Evolutionary conservation across 2,797 vertebrate species (phyloP), one percentile per base, ranked within the genome.

Genomic region (Sternotherus odoratus): DNA sequence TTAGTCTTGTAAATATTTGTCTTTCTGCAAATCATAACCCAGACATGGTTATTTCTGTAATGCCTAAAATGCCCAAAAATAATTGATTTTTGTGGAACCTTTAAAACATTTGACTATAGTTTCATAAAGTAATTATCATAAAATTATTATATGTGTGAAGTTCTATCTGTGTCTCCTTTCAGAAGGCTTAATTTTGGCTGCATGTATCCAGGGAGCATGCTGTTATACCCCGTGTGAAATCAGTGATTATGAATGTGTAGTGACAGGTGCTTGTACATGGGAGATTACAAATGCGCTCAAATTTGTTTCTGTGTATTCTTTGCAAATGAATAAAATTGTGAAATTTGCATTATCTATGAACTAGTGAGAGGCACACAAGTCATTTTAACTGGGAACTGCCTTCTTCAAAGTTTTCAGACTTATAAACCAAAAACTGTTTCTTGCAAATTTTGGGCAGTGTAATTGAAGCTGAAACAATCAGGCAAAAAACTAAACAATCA

Each of bases 101-200:
- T 94, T 96, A 39, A 91, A 94, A 87, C 3, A 66, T 60, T 6
- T 80, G 2, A 78, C 63, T n/a, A 50, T 21, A 79, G 6, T 54
- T 96, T 91, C 77, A 85, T 75, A 84, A 95, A 95, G 15, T 13
- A 85, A 81, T 94, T 95, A 86, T 86, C 13, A 49, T 2, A 75
- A 86, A 78, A 57, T 43, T 93, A 89, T 90, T 93, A 87, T 85
- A 87, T 87, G 6, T 91, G 43, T 46, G 77, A 91, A 92, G 66
- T 5, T n/a, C 78, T 83, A 92, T 23, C 49, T 57, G 69, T 69
- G 13, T 89, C 24, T 87, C 53, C 78, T 87, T 57, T 17, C 48
- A 89, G 87, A 94, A 77, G 77, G 57, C 48, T 93, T 86, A 89
- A 88, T 92, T 92, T 84, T 60, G 53, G 24, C 30, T 95, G 46